These are phyloP conservation scores for Aspidiotus destructor DNA, from an alignment of 2,888 invertebrate species.

Conservation along the genomic window DNA sequence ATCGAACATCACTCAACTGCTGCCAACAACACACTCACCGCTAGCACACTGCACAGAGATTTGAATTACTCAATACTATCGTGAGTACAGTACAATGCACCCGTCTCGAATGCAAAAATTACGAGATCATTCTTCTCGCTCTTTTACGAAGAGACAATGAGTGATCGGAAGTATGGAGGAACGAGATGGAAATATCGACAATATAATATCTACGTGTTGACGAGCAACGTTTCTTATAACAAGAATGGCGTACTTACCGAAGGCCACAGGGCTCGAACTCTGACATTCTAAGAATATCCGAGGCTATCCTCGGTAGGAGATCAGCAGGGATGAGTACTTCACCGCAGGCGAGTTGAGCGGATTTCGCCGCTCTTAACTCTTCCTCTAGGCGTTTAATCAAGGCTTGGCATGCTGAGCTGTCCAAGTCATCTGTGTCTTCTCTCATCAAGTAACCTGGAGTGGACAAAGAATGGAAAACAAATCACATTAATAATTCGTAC, in stretches of 20 bases:
- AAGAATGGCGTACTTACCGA: slow-evolving; percentile 42
- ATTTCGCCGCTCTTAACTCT: slow-evolving; percentile 69
- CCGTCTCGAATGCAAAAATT: no score
- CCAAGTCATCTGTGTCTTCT: slow-evolving; percentile 29
- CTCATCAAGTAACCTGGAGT: slow-evolving; percentile 26
- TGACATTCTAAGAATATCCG: slow-evolving; percentile 69
- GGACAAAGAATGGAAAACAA: not conserved
- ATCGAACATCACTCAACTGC: no score
- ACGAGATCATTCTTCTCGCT: no score
- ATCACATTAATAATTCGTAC: not conserved
- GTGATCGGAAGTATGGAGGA: not conserved
- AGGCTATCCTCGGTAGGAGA: slow-evolving; percentile 65
- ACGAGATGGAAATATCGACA: not conserved
- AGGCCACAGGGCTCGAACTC: slow-evolving; percentile 85
- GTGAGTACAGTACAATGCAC: no score
- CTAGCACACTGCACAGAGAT: no score
- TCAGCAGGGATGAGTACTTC: slow-evolving; percentile 78
- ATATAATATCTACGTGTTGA: not conserved
- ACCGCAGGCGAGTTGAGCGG: slow-evolving; percentile 67
- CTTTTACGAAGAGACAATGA: no score
- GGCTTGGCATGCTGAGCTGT: slow-evolving; percentile 45
- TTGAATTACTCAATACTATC: no score
- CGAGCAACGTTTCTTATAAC: not conserved
- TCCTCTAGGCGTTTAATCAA: slow-evolving; percentile 66
- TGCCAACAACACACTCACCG: no score